A percentile compares a stretch with the other conserved stretches of the same genome.
phyloP scores from a whole-genome alignment of 2,113 vertebrate genomes.

The Muntiacus reevesi region DNA sequence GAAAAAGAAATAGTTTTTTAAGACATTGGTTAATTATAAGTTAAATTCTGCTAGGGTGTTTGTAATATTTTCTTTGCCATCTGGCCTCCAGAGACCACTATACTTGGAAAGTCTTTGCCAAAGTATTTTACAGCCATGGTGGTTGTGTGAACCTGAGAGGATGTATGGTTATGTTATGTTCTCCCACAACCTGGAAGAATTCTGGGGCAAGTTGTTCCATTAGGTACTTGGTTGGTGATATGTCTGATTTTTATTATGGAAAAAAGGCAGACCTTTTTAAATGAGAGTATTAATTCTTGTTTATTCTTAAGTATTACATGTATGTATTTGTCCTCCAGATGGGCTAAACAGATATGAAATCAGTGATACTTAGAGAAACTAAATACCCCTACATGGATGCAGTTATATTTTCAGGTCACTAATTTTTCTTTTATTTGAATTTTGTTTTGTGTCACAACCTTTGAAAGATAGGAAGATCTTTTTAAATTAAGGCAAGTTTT shows the following conservation, averaged over 20 bases:
- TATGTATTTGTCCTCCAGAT: not conserved
- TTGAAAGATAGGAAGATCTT: not conserved
- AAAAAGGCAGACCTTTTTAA: conserved; percentile 19
- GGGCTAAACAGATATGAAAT: not conserved
- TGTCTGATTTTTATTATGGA: not conserved
- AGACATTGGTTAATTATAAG: not conserved
- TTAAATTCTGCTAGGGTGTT: not conserved
- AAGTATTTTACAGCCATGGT: not conserved
- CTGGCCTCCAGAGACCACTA: not conserved
- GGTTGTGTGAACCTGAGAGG: not conserved
- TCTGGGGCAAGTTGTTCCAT: not conserved
- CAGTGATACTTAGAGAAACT: not conserved
- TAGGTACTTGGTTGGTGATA: not conserved
- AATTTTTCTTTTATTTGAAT: not conserved
- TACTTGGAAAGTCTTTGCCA: not conserved
- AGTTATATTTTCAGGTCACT: not conserved
- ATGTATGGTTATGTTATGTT: not conserved
- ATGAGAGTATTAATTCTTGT: not conserved
- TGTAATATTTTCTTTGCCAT: conserved; percentile 19
- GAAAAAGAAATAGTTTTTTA: conserved; percentile 8
- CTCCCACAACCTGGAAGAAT: not conserved
- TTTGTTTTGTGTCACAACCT: not conserved
- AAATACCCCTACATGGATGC: not conserved
- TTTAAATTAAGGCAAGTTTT: not conserved
- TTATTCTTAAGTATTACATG: not conserved